Evolutionary conservation across 1,140 invertebrate species (phyloP).

Genomic region (Maniola jurtina): DNA sequence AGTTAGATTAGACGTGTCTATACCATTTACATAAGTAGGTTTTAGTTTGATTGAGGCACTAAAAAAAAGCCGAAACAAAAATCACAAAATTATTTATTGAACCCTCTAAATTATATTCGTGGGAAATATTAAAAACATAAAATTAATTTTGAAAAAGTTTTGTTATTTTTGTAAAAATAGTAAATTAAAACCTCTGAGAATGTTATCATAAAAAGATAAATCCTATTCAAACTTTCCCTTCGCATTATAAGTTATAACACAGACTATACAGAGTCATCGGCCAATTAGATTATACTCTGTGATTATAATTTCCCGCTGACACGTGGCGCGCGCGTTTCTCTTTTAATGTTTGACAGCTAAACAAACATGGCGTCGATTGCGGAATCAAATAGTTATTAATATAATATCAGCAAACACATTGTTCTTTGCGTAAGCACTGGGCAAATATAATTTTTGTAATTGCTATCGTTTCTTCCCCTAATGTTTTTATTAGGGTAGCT

Average conservation of each 20-base stretch:
- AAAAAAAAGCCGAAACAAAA: too few relatives aligned
- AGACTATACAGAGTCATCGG: conserved; percentile 35
- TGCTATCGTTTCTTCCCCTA: conserved; percentile 51
- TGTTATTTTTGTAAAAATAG: conserved; percentile 28
- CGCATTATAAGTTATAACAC: conserved; percentile 25
- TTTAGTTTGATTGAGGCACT: too few relatives aligned
- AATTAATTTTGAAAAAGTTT: neutral
- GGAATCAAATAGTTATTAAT: conserved; percentile 71
- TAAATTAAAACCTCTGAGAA: conserved; percentile 29
- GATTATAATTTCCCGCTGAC: conserved; percentile 56
- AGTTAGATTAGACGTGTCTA: too few relatives aligned
- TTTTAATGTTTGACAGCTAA: conserved; percentile 61
- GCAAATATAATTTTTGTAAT: conserved; percentile 72
- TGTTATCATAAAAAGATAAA: conserved; percentile 32
- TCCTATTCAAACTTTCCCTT: conserved; percentile 24
- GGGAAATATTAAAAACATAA: neutral
- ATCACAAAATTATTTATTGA: too few relatives aligned
- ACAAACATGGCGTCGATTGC: conserved; percentile 69
- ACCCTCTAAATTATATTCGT: neutral
- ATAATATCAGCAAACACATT: conserved; percentile 66
- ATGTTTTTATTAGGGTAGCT: conserved; percentile 49
- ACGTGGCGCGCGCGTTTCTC: conserved; percentile 44
- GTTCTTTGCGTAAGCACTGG: conserved; percentile 54
- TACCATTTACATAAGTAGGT: too few relatives aligned
- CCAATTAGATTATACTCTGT: conserved; percentile 53